Percentiles rank a stretch among this genome's conserved stretches.
Evolutionary conservation across 2,888 invertebrate species (phyloP).

Genomic region (Dasypogon diadema): DNA sequence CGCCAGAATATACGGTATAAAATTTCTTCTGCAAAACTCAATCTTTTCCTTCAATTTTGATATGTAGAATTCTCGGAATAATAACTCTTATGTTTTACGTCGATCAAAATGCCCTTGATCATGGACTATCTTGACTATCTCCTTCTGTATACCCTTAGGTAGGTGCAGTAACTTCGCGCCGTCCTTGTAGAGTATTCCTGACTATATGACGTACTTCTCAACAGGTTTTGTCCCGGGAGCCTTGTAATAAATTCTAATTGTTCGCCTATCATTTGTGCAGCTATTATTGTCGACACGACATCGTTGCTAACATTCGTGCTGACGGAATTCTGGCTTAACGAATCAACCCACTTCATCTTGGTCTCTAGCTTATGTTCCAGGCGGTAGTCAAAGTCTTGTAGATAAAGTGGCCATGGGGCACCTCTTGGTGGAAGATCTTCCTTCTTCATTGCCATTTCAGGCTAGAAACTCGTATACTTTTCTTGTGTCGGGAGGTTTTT

Average conservation of each 20-base stretch:
- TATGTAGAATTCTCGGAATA: not conserved
- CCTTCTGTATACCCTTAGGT: conserved; percentile 62
- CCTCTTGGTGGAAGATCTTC: conserved; percentile 56
- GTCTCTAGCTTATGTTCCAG: conserved; percentile 53
- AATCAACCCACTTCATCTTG: conserved; percentile 56
- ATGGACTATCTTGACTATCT: not conserved
- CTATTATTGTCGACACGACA: conserved; percentile 24
- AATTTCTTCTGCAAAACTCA: conserved; percentile 35
- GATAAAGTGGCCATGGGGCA: conserved; percentile 54
- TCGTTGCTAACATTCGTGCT: conserved; percentile 7
- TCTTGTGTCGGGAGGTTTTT: conserved; percentile 56
- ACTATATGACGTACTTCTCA: conserved; percentile 32
- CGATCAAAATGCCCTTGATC: not conserved
- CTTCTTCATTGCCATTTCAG: conserved; percentile 60
- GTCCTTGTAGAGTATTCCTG: conserved; percentile 46
- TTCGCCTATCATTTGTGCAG: conserved; percentile 46
- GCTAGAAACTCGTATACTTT: conserved; percentile 61
- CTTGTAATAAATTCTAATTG: conserved; percentile 9
- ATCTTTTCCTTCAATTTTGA: conserved; percentile 24
- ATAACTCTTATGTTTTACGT: not conserved
- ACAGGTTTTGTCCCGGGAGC: conserved; percentile 49
- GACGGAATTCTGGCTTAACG: conserved; percentile 32
- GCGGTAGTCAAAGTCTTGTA: conserved; percentile 53
- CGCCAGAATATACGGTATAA: conserved; percentile 51
- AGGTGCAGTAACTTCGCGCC: conserved; percentile 56